Conservation (phyloP, 2,113 vertebrate genomes). For the Heterochromis multidens region DNA sequence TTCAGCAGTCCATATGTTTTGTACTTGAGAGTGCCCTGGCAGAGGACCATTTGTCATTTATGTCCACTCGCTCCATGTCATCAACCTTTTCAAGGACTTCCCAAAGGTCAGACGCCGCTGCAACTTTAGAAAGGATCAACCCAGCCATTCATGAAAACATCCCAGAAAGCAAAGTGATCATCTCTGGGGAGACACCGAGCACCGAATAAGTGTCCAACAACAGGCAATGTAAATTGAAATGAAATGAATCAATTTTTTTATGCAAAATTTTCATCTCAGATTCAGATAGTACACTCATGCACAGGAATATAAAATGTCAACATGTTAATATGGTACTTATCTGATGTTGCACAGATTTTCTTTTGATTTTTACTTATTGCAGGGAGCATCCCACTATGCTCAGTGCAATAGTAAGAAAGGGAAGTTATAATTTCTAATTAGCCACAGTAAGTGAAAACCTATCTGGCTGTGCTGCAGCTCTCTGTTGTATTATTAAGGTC, state of each 20-base stretch:
- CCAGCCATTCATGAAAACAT: not conserved
- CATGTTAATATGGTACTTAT: not conserved
- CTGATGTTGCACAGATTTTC: not conserved
- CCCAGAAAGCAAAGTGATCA: not conserved
- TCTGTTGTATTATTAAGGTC: not conserved
- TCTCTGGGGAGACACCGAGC: not conserved
- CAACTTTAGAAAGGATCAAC: not conserved
- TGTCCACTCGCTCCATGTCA: not conserved
- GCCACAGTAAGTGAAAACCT: not conserved
- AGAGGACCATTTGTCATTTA: conserved; percentile 38
- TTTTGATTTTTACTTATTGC: too few species aligned
- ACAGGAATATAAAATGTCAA: not conserved
- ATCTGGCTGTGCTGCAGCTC: not conserved
- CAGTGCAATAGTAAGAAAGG: not conserved
- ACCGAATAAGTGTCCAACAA: not conserved
- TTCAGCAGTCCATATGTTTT: conserved; percentile 49
- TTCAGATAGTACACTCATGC: too few species aligned
- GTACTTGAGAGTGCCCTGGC: conserved; percentile 57
- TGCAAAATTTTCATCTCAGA: not conserved
- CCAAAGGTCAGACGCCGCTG: not conserved
- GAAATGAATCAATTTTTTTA: not conserved
- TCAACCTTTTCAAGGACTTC: conserved; percentile 15
- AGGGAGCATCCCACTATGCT: not conserved
- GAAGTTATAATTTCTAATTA: not conserved
- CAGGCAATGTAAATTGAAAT: not conserved